These are phyloP conservation scores for Drosophila colorata DNA, from an alignment of 2,888 invertebrate species.

Conservation along the genomic window DNA sequence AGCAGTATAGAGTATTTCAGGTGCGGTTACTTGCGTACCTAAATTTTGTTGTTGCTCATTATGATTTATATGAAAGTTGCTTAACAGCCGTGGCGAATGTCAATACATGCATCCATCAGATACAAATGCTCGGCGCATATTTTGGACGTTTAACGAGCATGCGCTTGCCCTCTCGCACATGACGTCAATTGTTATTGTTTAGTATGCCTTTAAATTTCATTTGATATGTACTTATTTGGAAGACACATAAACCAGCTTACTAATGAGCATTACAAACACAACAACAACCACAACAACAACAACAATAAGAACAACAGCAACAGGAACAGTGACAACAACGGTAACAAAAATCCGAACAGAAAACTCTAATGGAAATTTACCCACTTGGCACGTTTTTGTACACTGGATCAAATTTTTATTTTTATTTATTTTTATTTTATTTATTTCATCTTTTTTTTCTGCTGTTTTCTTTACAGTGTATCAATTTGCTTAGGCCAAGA, in stretches of 20 bases:
- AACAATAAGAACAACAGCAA: constrained; percentile 15
- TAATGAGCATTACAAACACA: constrained; percentile 64
- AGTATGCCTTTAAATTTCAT: constrained; percentile 42
- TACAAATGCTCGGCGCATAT: constrained; percentile 38
- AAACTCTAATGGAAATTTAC: constrained; percentile 72
- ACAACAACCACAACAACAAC: constrained; percentile 22
- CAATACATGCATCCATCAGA: constrained; percentile 73
- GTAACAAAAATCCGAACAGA: constrained; percentile 28
- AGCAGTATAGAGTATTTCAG: constrained; percentile 14
- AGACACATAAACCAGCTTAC: constrained; percentile 49
- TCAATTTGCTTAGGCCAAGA: constrained; percentile 51
- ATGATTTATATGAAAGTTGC: constrained; percentile 62
- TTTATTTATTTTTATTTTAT: constrained; percentile 15
- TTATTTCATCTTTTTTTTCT: background rate
- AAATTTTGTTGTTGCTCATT: constrained; percentile 27
- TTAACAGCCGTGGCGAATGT: constrained; percentile 56
- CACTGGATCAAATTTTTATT: constrained; percentile 15
- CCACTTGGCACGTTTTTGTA: constrained; percentile 65
- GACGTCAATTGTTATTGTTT: constrained; percentile 63
- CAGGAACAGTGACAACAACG: constrained; percentile 19
- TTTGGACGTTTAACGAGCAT: constrained; percentile 38
- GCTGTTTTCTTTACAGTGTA: constrained; percentile 39
- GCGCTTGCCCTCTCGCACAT: constrained; percentile 24
- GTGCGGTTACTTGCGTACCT: background rate
- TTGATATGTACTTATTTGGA: constrained; percentile 47